Conservation (phyloP, 2,113 vertebrate species). For the Anoplopoma fimbria region DNA sequence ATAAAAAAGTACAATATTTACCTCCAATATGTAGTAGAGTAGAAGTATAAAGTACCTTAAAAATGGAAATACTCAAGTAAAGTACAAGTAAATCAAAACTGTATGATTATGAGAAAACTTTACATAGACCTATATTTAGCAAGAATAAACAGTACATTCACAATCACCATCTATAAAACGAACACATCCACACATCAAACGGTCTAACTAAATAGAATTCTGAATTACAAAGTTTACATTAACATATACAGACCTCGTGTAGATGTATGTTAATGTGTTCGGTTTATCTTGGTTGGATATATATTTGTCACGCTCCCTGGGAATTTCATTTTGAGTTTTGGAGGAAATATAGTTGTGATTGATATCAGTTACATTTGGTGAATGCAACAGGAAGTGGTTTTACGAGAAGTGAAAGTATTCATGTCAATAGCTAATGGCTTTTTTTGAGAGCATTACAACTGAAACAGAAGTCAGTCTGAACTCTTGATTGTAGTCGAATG, state of each 20-base stretch:
- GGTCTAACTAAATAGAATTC: background rate
- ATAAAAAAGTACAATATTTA: background rate
- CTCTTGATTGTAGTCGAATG: background rate
- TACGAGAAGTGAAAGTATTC: constrained; percentile 72
- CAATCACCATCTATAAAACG: constrained; percentile 19
- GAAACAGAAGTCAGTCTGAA: too few relatives aligned
- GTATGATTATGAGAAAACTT: background rate
- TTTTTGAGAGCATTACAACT: too few relatives aligned
- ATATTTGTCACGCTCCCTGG: background rate
- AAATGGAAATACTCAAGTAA: too few relatives aligned
- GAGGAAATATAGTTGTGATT: constrained; percentile 6
- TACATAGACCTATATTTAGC: background rate
- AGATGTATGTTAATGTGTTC: background rate
- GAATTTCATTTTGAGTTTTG: background rate
- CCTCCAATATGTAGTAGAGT: background rate
- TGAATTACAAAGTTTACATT: background rate
- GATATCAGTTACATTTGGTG: constrained; percentile 11
- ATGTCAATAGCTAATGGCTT: background rate
- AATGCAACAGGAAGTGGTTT: constrained; percentile 75
- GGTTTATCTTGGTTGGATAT: background rate
- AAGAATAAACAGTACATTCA: constrained; percentile 10
- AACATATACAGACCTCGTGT: background rate
- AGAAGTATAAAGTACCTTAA: background rate
- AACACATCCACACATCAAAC: constrained; percentile 5
- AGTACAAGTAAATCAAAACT: background rate